Evolutionary conservation across 1,140 invertebrate genomes (phyloP).

Genomic region (Zaprionus taronus): DNA sequence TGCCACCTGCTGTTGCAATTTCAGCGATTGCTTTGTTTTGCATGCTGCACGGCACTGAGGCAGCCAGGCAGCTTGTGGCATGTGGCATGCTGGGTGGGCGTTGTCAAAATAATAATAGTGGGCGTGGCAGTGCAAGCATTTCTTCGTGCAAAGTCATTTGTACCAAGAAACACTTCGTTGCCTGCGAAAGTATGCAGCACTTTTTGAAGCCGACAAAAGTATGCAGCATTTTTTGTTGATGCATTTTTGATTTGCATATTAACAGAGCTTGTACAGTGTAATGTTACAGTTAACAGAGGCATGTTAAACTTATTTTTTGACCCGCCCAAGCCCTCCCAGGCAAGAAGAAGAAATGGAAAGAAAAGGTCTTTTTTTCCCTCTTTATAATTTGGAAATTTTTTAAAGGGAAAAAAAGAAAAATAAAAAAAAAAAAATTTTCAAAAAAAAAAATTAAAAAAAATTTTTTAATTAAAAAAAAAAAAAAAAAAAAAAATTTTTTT

Average conservation of each 20-base stretch:
- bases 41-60: slow-evolving; percentile 32
- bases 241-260: neutral
- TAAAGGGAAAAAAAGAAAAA: too few relatives aligned
- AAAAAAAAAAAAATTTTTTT: too few relatives aligned
- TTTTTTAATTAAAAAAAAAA: too few relatives aligned
- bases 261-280: neutral
- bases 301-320: too few relatives aligned
- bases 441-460: too few relatives aligned
- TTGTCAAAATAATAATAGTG: slow-evolving; percentile 7
- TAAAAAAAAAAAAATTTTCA: too few relatives aligned
- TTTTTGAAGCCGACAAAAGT: slow-evolving; percentile 16
- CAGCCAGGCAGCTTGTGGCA: neutral
- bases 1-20: slow-evolving; percentile 8
- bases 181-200: slow-evolving; percentile 45
- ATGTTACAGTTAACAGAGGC: too few relatives aligned
- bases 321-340: too few relatives aligned
- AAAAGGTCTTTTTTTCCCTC: too few relatives aligned
- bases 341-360: too few relatives aligned
- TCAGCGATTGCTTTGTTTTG: slow-evolving; percentile 14
- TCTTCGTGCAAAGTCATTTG: slow-evolving; percentile 10
- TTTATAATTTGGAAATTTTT: too few relatives aligned
- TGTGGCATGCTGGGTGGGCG: slow-evolving; percentile 1
- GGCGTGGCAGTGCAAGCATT: slow-evolving; percentile 26
- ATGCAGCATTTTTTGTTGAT: slow-evolving; percentile 13
- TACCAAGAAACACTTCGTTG: neutral